phyloP scores from a whole-genome alignment of 1,140 invertebrate genomes.

The Drosophila ohnishii region DNA sequence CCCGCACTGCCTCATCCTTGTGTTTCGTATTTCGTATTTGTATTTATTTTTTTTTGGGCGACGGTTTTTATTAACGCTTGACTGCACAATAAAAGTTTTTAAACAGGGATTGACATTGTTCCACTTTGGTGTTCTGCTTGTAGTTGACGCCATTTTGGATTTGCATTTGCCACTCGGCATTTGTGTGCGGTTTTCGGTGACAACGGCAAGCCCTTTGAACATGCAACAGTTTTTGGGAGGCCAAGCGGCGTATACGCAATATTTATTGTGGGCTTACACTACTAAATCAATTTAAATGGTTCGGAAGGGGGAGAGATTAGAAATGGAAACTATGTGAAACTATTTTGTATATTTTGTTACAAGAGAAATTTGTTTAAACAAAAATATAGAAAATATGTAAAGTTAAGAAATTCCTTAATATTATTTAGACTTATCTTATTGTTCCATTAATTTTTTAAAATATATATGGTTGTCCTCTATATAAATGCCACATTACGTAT shows the following conservation, averaged over 20 bases:
- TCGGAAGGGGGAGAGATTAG: neutral
- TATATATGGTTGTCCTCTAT: neutral
- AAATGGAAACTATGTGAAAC: neutral
- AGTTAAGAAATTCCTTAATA: no score
- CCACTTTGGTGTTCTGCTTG: slow-evolving; percentile 21
- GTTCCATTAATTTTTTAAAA: neutral
- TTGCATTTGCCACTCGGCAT: slow-evolving; percentile 44
- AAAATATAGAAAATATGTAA: neutral
- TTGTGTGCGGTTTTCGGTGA: slow-evolving; percentile 23
- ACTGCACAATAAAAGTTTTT: slow-evolving; percentile 75
- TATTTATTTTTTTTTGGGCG: slow-evolving; percentile 61
- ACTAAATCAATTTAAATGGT: slow-evolving; percentile 34
- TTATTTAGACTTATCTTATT: neutral
- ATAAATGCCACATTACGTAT: no score
- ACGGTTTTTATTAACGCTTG: slow-evolving; percentile 69
- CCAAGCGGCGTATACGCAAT: slow-evolving; percentile 45
- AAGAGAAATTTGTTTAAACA: no score
- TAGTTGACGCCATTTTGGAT: slow-evolving; percentile 66
- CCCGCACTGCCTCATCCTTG: slow-evolving; percentile 7
- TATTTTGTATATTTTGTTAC: neutral
- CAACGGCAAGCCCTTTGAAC: slow-evolving; percentile 14
- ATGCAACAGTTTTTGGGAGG: slow-evolving; percentile 69
- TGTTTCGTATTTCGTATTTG: slow-evolving; percentile 40
- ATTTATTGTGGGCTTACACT: slow-evolving; percentile 16
- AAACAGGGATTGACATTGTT: slow-evolving; percentile 64